These are phyloP conservation scores for Schizaphis graminum DNA, from an alignment of 2,888 invertebrate genomes.

Conservation along the genomic window DNA sequence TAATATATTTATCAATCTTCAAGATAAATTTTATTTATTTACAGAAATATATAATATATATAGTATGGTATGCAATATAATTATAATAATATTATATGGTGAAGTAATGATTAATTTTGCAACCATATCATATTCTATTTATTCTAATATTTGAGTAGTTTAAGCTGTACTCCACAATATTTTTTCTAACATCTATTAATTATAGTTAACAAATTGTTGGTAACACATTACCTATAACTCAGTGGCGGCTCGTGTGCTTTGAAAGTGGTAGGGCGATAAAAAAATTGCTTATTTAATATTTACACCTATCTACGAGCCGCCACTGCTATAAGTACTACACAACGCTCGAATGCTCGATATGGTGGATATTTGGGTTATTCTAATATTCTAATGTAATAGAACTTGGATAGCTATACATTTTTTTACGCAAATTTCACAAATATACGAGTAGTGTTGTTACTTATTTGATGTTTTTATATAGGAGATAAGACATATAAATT, in stretches of 20 bases:
- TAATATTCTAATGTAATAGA: background rate
- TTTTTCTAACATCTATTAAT: too few species aligned
- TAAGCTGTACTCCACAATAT: background rate
- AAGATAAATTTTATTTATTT: background rate
- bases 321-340: too few species aligned
- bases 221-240: background rate
- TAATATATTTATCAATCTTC: background rate
- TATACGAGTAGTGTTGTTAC: background rate
- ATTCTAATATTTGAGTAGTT: background rate
- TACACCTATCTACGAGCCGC: too few species aligned
- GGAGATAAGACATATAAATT: too few species aligned
- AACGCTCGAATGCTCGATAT: background rate
- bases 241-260: too few species aligned
- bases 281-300: too few species aligned
- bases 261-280: too few species aligned
- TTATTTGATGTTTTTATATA: background rate
- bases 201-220: background rate
- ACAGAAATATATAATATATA: background rate
- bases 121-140: background rate
- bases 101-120: background rate
- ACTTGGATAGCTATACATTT: background rate
- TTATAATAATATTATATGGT: background rate
- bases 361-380: background rate
- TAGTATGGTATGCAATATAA: background rate
- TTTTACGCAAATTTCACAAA: background rate